Base-by-base conservation (phyloP, 2,113 vertebrate genomes). In the Burhinus oedicnemus region DNA sequence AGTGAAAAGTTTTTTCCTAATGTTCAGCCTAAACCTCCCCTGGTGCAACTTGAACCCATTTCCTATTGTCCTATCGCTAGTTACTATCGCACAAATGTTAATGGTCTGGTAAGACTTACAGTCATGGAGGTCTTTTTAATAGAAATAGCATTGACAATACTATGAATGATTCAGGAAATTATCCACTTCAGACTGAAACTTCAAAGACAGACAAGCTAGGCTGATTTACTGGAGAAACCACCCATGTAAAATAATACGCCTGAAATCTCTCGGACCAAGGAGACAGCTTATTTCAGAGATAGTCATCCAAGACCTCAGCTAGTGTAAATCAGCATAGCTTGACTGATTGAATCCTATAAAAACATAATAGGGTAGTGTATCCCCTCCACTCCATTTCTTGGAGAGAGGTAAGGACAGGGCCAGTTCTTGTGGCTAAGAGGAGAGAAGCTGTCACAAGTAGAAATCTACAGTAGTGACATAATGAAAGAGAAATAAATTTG, bases 101-200 rank as follows among this genome's bases (percentile, higher is more conserved):
- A 95, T 90, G 70, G 86, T 81, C 62, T 95, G 93, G 88, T 95
- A 96, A 97, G 92, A 86, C 51, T 82, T 81, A 78, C 0, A 92
- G 58, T 69, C 80, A 83, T 2, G 8, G 27, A 83, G 34, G 11
- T 4, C 1, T 80, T 87, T 80, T 62, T 34, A 75, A 90, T 83
- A 85, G 91, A 89, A 95, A 95, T 88, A 85, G 44, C 85, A 83
- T 89, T 88, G 76, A 78, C 51, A 93, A 81, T 92, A 54, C 54
- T 88, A 57, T 89, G 62, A 89, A 70, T 93, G 57, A 89, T 93
- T 95, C 75, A 74, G 89, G 90, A 95, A 95, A 96, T 97, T 6
- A 95, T 96, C 85, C 77, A 91, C 91, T 97, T 94, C 15, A 89
- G 85, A 87, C 51, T 75, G 49, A 91, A 95, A 88, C 92, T 95